Conservation (phyloP, 2,888 invertebrate species). For the Aproaerema taeniolella region DNA sequence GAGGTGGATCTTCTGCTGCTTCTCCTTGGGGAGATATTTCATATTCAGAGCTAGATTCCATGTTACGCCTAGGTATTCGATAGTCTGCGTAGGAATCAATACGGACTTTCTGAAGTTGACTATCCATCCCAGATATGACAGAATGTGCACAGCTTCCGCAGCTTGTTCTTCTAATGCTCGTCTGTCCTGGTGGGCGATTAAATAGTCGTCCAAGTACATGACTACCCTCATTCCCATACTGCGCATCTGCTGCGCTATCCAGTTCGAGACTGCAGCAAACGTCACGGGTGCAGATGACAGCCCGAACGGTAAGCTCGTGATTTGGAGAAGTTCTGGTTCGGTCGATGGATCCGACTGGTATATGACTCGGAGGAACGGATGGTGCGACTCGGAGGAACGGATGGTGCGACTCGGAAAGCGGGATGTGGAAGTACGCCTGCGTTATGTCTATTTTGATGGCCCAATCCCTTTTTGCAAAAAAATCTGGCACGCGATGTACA, state of each 20-base stretch:
- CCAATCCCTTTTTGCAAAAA: neutral
- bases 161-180: neutral
- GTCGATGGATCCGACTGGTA: neutral
- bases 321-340: slow-evolving; percentile 6
- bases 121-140: slow-evolving; percentile 3
- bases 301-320: slow-evolving; percentile 15
- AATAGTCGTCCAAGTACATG: slow-evolving; percentile 13
- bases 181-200: slow-evolving; percentile 16
- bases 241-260: slow-evolving; percentile 12
- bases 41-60: slow-evolving; percentile 15
- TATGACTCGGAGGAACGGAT: slow-evolving; percentile 5
- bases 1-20: neutral
- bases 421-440: slow-evolving; percentile 5
- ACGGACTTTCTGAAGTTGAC: slow-evolving; percentile 9
- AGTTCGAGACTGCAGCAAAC: slow-evolving; percentile 12
- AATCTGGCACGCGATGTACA: neutral
- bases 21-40: neutral
- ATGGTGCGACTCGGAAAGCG: neutral
- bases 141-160: neutral
- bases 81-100: slow-evolving; percentile 1
- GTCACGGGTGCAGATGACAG: slow-evolving; percentile 12
- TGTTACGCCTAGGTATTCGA: slow-evolving; percentile 21
- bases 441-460: slow-evolving; percentile 6
- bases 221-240: slow-evolving; percentile 8
- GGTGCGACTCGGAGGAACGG: slow-evolving; percentile 4